A percentile compares a stretch with the other conserved stretches of the same genome.
Conservation (phyloP, 2,797 vertebrate species). For the Phalanger gymnotis region DNA sequence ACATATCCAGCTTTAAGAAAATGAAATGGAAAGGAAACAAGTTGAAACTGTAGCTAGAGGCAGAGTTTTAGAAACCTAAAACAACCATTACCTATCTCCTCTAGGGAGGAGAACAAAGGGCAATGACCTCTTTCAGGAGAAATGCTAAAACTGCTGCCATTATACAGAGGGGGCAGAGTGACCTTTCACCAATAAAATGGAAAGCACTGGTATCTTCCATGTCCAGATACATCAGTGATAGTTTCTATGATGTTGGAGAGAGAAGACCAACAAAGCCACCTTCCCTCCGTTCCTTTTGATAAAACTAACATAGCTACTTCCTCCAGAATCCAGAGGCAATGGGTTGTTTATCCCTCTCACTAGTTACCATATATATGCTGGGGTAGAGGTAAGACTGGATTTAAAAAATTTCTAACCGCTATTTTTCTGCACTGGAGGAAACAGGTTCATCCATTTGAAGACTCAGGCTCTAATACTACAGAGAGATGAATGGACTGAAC, state of each 20-base stretch:
- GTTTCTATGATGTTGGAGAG: not conserved
- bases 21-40: conserved; percentile 47
- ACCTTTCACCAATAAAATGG: conserved; percentile 34
- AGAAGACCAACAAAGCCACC: conserved; percentile 26
- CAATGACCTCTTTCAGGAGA: not conserved
- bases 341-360: not conserved
- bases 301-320: conserved; percentile 26
- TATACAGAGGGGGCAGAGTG: conserved; percentile 26
- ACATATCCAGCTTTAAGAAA: conserved; percentile 23
- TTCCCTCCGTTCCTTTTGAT: conserved; percentile 29
- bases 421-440: not conserved
- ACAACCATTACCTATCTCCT: conserved; percentile 10
- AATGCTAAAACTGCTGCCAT: conserved; percentile 18
- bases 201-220: not conserved
- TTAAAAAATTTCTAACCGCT: not conserved
- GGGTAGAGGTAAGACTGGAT: not conserved
- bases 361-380: not conserved
- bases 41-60: not conserved
- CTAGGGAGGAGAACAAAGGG: conserved; percentile 29
- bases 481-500: not conserved
- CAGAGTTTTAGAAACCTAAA: conserved; percentile 36
- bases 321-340: not conserved
- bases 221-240: conserved; percentile 12
- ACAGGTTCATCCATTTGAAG: not conserved
- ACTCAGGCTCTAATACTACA: not conserved